Percentiles rank a stretch among this genome's conserved stretches.
These are phyloP conservation scores for Diabrotica virgifera DNA, from an alignment of 1,140 invertebrate species.

Conservation along the genomic window DNA sequence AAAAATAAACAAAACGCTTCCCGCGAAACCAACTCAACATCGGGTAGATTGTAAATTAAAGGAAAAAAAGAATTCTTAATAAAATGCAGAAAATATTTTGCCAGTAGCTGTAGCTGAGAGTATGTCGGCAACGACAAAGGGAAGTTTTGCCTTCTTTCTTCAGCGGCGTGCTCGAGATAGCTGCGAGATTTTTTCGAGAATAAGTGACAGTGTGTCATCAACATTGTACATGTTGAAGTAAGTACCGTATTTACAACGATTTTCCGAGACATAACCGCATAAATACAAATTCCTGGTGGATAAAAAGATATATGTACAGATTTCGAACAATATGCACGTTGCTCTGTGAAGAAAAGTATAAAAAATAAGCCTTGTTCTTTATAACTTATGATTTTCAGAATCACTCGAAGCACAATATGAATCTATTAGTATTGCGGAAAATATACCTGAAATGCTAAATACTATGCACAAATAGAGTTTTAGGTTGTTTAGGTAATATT, in stretches of 20 bases:
- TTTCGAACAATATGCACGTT: too few relatives aligned
- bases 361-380: too few relatives aligned
- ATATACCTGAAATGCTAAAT: too few relatives aligned
- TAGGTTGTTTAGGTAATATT: too few relatives aligned
- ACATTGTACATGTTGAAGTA: background rate
- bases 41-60: background rate
- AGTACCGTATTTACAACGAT: background rate
- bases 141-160: slow-evolving; percentile 6
- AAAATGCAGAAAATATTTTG: slow-evolving; percentile 27
- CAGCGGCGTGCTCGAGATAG: slow-evolving; percentile 2
- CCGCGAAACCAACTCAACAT: background rate
- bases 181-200: background rate
- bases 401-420: too few relatives aligned
- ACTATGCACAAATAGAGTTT: too few relatives aligned
- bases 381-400: too few relatives aligned
- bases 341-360: too few relatives aligned
- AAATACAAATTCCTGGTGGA: background rate
- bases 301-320: background rate
- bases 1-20: slow-evolving; percentile 19
- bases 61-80: slow-evolving; percentile 21
- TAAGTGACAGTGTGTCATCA: slow-evolving; percentile 2
- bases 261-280: too few relatives aligned
- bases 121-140: slow-evolving; percentile 23
- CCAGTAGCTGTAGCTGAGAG: slow-evolving; percentile 21
- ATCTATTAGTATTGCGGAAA: too few relatives aligned